Base-by-base conservation (phyloP, 2,888 invertebrate species). In the Dicyrtoma fusca region DNA sequence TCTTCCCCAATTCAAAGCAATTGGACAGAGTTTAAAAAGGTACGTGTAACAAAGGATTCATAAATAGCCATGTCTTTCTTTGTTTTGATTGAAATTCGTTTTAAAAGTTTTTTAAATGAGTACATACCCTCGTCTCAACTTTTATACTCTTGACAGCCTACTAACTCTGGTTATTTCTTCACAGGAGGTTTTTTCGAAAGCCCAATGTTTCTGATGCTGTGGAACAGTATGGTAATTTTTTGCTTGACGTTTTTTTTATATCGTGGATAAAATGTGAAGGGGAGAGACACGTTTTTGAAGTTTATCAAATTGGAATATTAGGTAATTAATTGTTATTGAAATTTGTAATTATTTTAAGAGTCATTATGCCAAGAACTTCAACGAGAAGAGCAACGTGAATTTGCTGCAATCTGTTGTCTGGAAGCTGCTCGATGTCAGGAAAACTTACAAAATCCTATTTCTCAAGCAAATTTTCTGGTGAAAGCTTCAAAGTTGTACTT, bases 151-250 rank as follows among this genome's bases (percentile, higher is more conserved):
- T 49, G 49, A n/a, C 4, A 34, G 34, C 3, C 34, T 34, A 8
- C 34, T n/a, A n/a, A n/a, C n/a, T n/a, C n/a, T n/a, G n/a, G n/a
- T 34, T 34, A 34, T 34, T 53, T 61, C 42, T 47, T 66, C 51
- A 3, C 63, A 80, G 80, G 63, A 66, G 80, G 25, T 80, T 80
- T 42, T 80, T 80, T 23, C 74, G 80, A 13, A 80, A 80, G 62
- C 80, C 80, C 14, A 80, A 79, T 77, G 79, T 80, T 0, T 75
- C 79, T 6, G 80, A 80, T 64, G 79, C 80, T 1, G 74, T 79
- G 10, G 76, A 78, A 14, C 80, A 80, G 59, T 80, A 79, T 65
- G 79, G 80, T 80, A 66, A 66, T 65, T 69, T 6, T 13, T 14
- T 23, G 26, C 42, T 13, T 3, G 8, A 10, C 45, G 13, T 44